Percentiles rank a stretch among this genome's conserved stretches.
Evolutionary conservation across 2,888 invertebrate genomes (phyloP).

Genomic region (Cheilosia urbana): DNA sequence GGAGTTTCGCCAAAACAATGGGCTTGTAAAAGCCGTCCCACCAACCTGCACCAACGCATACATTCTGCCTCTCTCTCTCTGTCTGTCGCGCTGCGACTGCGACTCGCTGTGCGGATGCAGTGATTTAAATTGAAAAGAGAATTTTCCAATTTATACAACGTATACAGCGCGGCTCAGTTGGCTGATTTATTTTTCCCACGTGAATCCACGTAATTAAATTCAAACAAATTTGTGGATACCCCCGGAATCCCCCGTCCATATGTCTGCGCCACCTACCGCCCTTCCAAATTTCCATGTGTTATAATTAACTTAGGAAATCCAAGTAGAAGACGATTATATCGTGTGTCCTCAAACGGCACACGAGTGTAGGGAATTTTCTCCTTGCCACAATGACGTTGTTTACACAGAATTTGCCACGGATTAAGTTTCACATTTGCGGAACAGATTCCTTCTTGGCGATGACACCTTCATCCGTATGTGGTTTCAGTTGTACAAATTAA

Average conservation of each 20-base stretch:
- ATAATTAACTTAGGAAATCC: slow-evolving; percentile 73
- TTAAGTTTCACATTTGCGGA: slow-evolving; percentile 61
- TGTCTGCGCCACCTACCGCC: slow-evolving; percentile 24
- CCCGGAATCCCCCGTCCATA: slow-evolving; percentile 45
- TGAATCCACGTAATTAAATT: slow-evolving; percentile 78
- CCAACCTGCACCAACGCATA: slow-evolving; percentile 41
- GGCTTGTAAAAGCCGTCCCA: neutral
- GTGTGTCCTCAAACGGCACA: slow-evolving; percentile 41
- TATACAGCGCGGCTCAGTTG: slow-evolving; percentile 26
- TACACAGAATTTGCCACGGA: slow-evolving; percentile 57
- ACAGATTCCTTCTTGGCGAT: slow-evolving; percentile 31
- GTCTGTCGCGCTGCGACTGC: neutral
- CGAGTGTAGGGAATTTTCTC: slow-evolving; percentile 3
- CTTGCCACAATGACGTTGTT: slow-evolving; percentile 49
- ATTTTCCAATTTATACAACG: slow-evolving; percentile 62
- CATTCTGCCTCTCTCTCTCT: slow-evolving; percentile 3
- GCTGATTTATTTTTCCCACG: slow-evolving; percentile 77
- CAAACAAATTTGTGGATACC: slow-evolving; percentile 77
- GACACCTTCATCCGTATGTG: slow-evolving; percentile 57
- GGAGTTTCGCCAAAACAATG: slow-evolving; percentile 36
- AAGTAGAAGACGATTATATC: slow-evolving; percentile 62
- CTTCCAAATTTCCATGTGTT: slow-evolving; percentile 45
- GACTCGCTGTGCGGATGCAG: slow-evolving; percentile 20
- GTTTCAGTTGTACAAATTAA: slow-evolving; percentile 69
- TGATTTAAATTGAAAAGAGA: slow-evolving; percentile 64